Conservation (phyloP, 2,113 vertebrate species). For the Oncorhynchus clarkii region DNA sequence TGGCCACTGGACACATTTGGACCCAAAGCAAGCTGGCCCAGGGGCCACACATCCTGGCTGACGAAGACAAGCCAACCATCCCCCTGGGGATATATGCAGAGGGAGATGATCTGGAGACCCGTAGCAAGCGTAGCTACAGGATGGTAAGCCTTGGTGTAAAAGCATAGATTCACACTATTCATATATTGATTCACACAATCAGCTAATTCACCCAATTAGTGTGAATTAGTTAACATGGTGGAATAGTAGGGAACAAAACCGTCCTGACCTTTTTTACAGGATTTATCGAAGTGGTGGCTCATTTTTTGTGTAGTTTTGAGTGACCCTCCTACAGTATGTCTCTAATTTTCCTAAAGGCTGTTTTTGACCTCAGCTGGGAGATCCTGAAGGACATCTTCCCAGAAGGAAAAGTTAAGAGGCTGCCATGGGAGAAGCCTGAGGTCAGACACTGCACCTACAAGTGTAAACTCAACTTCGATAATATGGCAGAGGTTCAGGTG, state of each 20-base stretch:
- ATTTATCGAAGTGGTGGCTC: neutral
- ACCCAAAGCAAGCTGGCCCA: neutral
- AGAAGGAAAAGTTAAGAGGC: neutral
- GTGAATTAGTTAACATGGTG: neutral
- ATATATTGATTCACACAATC: neutral
- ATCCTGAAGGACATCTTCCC: neutral
- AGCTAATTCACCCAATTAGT: neutral
- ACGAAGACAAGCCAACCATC: neutral
- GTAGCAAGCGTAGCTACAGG: neutral
- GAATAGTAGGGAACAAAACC: neutral
- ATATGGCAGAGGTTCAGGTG: neutral
- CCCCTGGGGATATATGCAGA: neutral
- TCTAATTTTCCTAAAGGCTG: neutral
- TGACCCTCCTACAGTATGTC: neutral
- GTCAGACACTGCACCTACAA: neutral
- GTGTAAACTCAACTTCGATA: neutral
- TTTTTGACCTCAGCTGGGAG: conserved; percentile 1
- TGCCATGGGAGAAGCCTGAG: neutral
- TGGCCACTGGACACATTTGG: neutral
- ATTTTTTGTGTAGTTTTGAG: neutral
- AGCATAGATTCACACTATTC: neutral
- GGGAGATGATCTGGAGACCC: neutral
- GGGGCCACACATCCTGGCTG: neutral
- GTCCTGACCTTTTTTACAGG: neutral
- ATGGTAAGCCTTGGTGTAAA: neutral